Conservation (phyloP, 2,113 vertebrate species). For the Gymnobelideus leadbeateri region DNA sequence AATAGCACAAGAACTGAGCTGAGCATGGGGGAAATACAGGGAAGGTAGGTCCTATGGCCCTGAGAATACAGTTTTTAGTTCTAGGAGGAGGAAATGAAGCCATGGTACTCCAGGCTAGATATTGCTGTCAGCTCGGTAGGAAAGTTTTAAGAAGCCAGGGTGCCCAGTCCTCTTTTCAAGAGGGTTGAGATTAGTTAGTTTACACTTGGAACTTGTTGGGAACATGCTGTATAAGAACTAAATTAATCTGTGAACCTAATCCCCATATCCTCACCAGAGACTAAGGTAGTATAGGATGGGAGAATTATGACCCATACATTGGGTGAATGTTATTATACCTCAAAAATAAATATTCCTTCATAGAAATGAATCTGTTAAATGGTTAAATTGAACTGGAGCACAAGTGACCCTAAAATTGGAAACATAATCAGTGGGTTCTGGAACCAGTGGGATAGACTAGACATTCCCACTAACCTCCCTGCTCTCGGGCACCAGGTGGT, state of each 20-base stretch:
- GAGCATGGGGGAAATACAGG: no score
- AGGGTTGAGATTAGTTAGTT: background rate
- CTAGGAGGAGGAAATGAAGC: background rate
- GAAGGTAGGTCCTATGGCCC: background rate
- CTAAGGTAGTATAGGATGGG: background rate
- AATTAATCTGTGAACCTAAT: background rate
- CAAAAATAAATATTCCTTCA: background rate
- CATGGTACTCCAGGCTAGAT: background rate
- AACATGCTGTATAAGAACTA: background rate
- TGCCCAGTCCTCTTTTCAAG: background rate
- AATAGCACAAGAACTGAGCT: background rate
- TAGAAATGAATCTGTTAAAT: background rate
- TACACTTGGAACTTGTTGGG: background rate
- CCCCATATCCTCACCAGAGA: background rate
- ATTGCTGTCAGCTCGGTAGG: background rate
- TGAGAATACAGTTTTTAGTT: background rate
- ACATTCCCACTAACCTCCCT: background rate
- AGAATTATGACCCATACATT: background rate
- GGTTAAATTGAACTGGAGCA: background rate
- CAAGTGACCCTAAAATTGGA: background rate
- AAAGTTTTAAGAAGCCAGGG: background rate
- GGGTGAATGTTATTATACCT: background rate
- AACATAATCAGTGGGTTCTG: background rate
- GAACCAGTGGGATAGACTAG: background rate
- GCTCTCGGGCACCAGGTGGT: no score